Percentiles rank a stretch among this genome's conserved stretches.
Conservation (phyloP, 2,888 invertebrate genomes). For the Orthosia gracilis region DNA sequence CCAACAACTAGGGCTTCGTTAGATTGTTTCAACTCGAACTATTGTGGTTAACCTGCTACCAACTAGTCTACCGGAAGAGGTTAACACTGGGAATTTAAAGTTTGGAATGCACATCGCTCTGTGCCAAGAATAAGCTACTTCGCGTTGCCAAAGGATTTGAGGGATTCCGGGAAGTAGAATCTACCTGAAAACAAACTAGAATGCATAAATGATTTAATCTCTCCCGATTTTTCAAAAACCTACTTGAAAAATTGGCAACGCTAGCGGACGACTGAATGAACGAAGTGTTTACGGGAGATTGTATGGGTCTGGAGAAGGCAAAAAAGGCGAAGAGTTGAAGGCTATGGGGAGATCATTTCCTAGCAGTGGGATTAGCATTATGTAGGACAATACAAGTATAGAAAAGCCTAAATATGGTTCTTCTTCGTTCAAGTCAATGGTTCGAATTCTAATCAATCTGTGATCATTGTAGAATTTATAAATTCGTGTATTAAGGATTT, state of each 20-base stretch:
- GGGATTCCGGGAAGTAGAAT: not conserved
- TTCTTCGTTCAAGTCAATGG: not conserved
- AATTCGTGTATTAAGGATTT: too few species aligned
- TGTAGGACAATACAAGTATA: too few species aligned
- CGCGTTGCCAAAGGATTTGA: not conserved
- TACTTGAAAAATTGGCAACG: too few species aligned
- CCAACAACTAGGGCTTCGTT: slow-evolving; percentile 51
- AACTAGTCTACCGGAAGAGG: slow-evolving; percentile 15
- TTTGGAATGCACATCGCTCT: not conserved
- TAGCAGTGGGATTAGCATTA: too few species aligned
- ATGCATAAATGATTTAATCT: too few species aligned
- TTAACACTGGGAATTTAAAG: slow-evolving; percentile 12
- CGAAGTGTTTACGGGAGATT: too few species aligned
- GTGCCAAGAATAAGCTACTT: slow-evolving; percentile 15
- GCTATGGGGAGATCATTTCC: too few species aligned
- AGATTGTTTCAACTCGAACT: slow-evolving; percentile 38
- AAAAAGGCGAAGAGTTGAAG: too few species aligned
- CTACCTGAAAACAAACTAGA: not conserved
- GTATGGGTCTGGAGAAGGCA: too few species aligned
- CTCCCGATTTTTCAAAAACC: too few species aligned
- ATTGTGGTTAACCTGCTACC: slow-evolving; percentile 28
- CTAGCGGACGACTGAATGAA: too few species aligned
- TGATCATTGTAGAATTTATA: not conserved
- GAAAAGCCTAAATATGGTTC: not conserved
- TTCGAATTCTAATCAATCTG: not conserved